Evolutionary conservation across 2,888 invertebrate species (phyloP), one percentile per base, ranked within the genome.

Genomic region (Poecilobothrus nobilitatus): DNA sequence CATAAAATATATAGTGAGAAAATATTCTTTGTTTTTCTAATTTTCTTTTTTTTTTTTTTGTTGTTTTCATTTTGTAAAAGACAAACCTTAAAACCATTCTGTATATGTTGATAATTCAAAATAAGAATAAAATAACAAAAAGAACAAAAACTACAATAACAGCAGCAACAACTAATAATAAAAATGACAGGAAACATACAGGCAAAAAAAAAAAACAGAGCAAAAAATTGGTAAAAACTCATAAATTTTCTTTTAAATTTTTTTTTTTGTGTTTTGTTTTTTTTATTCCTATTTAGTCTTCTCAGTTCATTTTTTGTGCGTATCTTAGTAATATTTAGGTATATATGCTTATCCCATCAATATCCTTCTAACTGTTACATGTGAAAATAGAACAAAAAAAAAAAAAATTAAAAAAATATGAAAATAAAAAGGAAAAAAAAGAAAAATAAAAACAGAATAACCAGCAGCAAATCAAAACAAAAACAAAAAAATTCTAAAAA

Each of bases 111-210:
- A 37, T 37, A 37, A 37, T 37, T 37, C 37, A 37, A 53, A 53
- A 27, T 27, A 27, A 27, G 27, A 53, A 53, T 15, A 53, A 53
- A 53, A 2, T 12, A n/a, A n/a, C 53, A 53, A 53, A 9, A 53
- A 53, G 2, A 53, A 53, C 53, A 53, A 53, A 53, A 41, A 12
- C 2, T 5, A 9, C 9, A 41, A 3, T 5, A 27, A 5, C 5
- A 27, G 27, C 5, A 27, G 27, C 27, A 41, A 18, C 53, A 53
- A 18, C 53, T 53, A 53, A 53, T 53, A 53, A 53, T 18, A 53
- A 53, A 53, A 53, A 53, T 53, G 53, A 53, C 53, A 53, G 53
- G 18, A 53, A 53, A 53, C 53, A 53, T 53, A 53, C 41, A 41
- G 15, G 41, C 9, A 41, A 12, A 41, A 41, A 41, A 41, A 41